These are phyloP conservation scores for Drosophila leontia DNA, from an alignment of 1,140 invertebrate genomes.

Conservation along the genomic window DNA sequence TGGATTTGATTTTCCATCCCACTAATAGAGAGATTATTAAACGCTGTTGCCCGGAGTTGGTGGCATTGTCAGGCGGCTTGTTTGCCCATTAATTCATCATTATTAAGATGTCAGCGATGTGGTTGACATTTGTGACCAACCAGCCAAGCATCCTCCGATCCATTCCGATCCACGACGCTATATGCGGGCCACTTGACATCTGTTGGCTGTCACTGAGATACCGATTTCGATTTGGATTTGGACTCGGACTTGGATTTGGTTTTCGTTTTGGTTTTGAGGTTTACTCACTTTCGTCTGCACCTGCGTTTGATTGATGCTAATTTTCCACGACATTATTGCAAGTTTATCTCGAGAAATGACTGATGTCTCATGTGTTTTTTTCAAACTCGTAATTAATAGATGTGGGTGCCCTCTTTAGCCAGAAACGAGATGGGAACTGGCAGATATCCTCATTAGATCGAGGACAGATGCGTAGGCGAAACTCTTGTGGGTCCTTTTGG, in stretches of 20 bases:
- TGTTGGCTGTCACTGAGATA: constrained; percentile 74
- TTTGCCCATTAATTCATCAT: constrained; percentile 83
- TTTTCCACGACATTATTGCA: constrained; percentile 76
- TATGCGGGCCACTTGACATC: constrained; percentile 82
- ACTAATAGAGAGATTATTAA: constrained; percentile 79
- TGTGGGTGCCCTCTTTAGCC: constrained; percentile 62
- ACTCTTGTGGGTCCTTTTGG: constrained; percentile 18
- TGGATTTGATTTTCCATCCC: constrained; percentile 58
- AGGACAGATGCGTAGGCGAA: constrained; percentile 45
- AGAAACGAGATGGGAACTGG: constrained; percentile 34
- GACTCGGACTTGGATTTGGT: constrained; percentile 22
- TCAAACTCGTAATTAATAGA: constrained; percentile 52
- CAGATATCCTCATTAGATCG: constrained; percentile 32
- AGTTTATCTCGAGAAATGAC: constrained; percentile 60
- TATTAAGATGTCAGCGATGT: constrained; percentile 81
- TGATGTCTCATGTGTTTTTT: constrained; percentile 42
- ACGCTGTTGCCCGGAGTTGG: constrained; percentile 49
- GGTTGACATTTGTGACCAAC: constrained; percentile 77
- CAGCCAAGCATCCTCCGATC: constrained; percentile 17
- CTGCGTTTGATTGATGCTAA: constrained; percentile 81
- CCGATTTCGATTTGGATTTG: constrained; percentile 26
- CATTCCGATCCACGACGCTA: constrained; percentile 7
- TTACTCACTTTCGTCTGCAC: constrained; percentile 60
- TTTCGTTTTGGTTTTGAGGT: constrained; percentile 24
- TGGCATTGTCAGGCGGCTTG: constrained; percentile 68